A percentile compares a stretch with the other conserved stretches of the same genome.
Evolutionary conservation across 1,140 invertebrate genomes (phyloP).

Genomic region (Meloidogyne floridensis): DNA sequence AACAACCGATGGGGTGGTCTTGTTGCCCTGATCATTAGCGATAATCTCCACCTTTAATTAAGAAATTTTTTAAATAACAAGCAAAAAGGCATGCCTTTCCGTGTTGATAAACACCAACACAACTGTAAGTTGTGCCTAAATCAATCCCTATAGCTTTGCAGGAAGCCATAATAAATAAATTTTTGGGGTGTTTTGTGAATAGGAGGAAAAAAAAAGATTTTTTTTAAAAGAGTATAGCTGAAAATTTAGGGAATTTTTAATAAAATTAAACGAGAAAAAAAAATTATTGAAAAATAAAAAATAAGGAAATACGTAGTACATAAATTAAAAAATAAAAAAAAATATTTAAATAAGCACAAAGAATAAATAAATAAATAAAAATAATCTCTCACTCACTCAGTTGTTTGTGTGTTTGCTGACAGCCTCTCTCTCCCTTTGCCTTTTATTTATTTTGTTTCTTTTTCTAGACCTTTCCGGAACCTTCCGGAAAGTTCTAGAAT

Average conservation of each 20-base stretch:
- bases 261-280: not conserved
- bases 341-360: not conserved
- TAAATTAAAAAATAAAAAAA: too few species aligned
- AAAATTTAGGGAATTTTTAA: not conserved
- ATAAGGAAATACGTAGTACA: too few species aligned
- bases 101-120: slow-evolving; percentile 19
- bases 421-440: not conserved
- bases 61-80: too few species aligned
- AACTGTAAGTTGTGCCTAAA: slow-evolving; percentile 71
- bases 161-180: slow-evolving; percentile 50
- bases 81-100: not conserved
- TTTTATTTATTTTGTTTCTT: not conserved
- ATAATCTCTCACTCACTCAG: not conserved
- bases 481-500: not conserved
- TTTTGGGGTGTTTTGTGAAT: not conserved
- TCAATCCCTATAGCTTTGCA: slow-evolving; percentile 69
- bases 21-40: slow-evolving; percentile 70
- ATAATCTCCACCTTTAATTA: not conserved
- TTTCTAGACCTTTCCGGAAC: not conserved
- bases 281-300: not conserved
- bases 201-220: not conserved
- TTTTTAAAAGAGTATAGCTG: too few species aligned
- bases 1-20: slow-evolving; percentile 83
- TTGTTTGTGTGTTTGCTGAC: not conserved
- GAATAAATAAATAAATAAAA: not conserved